Conservation (phyloP, 2,113 vertebrate species). For the Pleuronectes platessa region DNA sequence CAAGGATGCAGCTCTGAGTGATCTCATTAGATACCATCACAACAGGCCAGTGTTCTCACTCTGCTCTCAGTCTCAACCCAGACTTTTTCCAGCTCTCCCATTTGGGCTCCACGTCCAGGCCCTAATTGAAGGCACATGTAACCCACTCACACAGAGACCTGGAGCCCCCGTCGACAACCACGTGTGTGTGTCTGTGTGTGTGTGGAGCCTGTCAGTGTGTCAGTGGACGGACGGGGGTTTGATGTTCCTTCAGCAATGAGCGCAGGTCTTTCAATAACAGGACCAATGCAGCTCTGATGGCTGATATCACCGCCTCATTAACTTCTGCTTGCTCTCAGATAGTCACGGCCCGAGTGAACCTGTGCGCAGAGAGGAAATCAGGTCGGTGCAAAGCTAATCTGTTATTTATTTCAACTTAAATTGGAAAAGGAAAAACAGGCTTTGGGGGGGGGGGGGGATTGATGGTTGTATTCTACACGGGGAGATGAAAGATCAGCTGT, state of each 20-base stretch:
- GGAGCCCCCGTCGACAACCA: conserved; percentile 36
- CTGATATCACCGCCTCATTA: conserved; percentile 35
- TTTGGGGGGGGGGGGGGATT: background rate
- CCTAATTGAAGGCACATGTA: conserved; percentile 81
- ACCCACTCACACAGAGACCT: conserved; percentile 4
- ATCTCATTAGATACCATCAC: conserved; percentile 76
- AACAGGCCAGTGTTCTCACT: conserved; percentile 67
- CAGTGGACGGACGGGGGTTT: background rate
- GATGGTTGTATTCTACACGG: conserved; percentile 1
- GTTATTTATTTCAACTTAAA: conserved; percentile 36
- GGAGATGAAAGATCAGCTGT: background rate
- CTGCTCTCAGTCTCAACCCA: conserved; percentile 39
- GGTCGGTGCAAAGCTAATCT: conserved; percentile 19
- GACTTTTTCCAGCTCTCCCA: conserved; percentile 43
- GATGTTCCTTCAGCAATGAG: conserved; percentile 27
- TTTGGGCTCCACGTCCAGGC: conserved; percentile 51
- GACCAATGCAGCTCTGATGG: conserved; percentile 11
- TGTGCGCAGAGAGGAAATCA: conserved; percentile 22
- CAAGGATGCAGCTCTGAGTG: conserved; percentile 61
- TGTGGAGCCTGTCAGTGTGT: background rate
- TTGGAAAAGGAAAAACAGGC: background rate
- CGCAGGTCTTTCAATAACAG: conserved; percentile 20
- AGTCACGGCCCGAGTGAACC: conserved; percentile 23
- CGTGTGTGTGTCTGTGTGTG: conserved; percentile 42
- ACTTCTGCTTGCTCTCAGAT: conserved; percentile 31